phyloP scores from a whole-genome alignment of 1,140 invertebrate genomes.

The Cyrtorhinus lividipennis region DNA sequence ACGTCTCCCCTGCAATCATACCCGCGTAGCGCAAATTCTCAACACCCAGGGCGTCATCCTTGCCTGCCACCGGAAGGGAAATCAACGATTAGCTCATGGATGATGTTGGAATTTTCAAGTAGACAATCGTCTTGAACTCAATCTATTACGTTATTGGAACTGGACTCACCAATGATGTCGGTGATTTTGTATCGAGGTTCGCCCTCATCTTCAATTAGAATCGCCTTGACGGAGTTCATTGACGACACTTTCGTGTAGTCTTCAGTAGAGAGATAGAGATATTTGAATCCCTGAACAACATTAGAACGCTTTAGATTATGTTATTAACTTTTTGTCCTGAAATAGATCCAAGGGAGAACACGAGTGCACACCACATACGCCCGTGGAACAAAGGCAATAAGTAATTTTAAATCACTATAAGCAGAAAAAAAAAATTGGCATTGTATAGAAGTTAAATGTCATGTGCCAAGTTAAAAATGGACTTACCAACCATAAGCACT shows the following conservation, averaged over 20 bases:
- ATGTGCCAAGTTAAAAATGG: conserved; percentile 8
- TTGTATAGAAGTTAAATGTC: not conserved
- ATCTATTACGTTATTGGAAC: not conserved
- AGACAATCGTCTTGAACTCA: too few relatives aligned
- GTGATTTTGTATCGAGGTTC: conserved; percentile 89
- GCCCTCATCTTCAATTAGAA: conserved; percentile 85
- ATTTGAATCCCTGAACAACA: conserved; percentile 67
- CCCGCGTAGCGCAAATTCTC: conserved; percentile 93
- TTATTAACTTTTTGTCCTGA: too few relatives aligned
- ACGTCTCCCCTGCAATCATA: conserved; percentile 96
- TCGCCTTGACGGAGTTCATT: conserved; percentile 69
- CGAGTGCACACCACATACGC: too few relatives aligned
- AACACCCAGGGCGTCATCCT: conserved; percentile 89
- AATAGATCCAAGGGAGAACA: too few relatives aligned
- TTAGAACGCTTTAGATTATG: too few relatives aligned
- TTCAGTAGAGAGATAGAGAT: conserved; percentile 86
- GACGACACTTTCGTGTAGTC: conserved; percentile 79
- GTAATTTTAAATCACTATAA: too few relatives aligned
- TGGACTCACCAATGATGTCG: conserved; percentile 77
- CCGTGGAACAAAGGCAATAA: too few relatives aligned
- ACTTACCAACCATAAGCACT: too few relatives aligned
- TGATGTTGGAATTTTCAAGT: too few relatives aligned
- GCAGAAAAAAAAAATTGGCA: too few relatives aligned
- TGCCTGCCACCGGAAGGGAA: too few relatives aligned
- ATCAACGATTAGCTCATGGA: too few relatives aligned